Evolutionary conservation across 2,113 vertebrate species (phyloP).

Genomic region (Conger conger): DNA sequence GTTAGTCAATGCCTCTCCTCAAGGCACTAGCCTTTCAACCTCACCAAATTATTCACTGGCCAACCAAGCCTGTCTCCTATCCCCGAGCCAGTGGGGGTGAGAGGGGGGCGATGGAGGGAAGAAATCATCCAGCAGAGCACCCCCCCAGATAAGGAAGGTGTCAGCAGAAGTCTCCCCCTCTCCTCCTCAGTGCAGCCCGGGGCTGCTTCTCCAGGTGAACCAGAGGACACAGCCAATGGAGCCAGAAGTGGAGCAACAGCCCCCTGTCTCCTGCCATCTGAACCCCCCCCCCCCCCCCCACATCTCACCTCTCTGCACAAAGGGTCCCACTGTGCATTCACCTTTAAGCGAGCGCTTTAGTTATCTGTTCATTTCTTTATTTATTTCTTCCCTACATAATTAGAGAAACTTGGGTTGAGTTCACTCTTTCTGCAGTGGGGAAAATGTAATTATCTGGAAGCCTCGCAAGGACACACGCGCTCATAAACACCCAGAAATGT

Average conservation of each 20-base stretch:
- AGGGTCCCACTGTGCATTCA: background rate
- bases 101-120: background rate
- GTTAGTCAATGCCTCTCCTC: background rate
- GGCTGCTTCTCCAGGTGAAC: slow-evolving; percentile 44
- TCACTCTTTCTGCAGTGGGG: background rate
- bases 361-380: background rate
- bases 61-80: background rate
- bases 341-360: background rate
- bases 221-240: background rate
- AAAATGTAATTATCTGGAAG: background rate
- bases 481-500: background rate
- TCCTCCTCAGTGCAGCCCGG: slow-evolving; percentile 49
- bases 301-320: background rate
- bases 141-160: slow-evolving; percentile 48
- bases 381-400: background rate
- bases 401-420: background rate
- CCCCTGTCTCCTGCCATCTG: too few relatives aligned
- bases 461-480: background rate
- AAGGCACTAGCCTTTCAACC: background rate
- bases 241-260: too few relatives aligned
- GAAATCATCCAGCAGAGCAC: slow-evolving; percentile 34
- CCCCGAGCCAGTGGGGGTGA: background rate
- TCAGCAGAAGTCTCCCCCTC: slow-evolving; percentile 50
- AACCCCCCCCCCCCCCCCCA: background rate
- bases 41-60: too few relatives aligned